Percentiles rank a stretch among this genome's conserved stretches.
Evolutionary conservation across 2,797 vertebrate species (phyloP).

Genomic region (Cossypha dichroa): DNA sequence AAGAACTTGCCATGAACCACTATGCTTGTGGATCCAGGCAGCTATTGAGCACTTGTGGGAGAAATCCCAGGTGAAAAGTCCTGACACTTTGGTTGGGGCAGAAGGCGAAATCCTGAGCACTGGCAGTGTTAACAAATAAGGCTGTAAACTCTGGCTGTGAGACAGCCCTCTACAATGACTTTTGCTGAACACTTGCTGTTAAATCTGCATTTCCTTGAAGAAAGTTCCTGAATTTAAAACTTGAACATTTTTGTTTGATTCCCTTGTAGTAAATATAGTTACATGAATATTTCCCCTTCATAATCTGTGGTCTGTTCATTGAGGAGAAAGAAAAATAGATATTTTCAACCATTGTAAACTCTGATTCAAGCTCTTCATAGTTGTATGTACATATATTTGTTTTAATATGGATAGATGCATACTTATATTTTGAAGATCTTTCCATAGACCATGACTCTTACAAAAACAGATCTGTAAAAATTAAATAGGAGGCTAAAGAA

Average conservation of each 20-base stretch:
- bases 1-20: fast-evolving
- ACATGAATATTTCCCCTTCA: not conserved
- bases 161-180: not conserved
- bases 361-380: not conserved
- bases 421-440: not conserved
- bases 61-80: not conserved
- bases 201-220: not conserved
- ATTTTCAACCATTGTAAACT: not conserved
- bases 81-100: not conserved
- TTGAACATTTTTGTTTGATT: not conserved
- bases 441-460: not conserved
- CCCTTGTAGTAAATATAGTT: not conserved
- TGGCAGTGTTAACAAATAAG: not conserved
- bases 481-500: not conserved
- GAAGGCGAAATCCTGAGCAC: not conserved
- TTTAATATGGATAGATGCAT: not conserved
- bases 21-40: not conserved
- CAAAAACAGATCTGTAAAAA: not conserved
- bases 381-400: fast-evolving
- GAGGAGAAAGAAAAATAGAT: not conserved
- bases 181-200: not conserved
- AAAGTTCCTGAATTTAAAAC: not conserved
- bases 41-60: not conserved
- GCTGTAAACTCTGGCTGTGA: not conserved
- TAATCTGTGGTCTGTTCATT: not conserved